Evolutionary conservation across 2,113 vertebrate genomes (phyloP), one percentile per base, ranked within the genome.

Genomic region (Octodon degus): DNA sequence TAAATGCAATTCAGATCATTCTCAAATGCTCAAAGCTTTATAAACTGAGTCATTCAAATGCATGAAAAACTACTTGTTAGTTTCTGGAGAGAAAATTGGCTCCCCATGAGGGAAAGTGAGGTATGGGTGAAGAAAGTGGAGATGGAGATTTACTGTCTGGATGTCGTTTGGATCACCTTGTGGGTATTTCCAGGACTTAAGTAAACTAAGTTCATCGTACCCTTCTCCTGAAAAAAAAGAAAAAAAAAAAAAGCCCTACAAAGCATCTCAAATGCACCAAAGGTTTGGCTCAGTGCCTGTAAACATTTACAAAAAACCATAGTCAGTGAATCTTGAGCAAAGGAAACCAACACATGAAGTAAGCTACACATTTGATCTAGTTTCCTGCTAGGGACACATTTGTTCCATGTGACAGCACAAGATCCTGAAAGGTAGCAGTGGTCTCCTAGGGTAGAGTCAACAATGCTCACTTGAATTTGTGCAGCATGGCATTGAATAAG

Each of bases 151-250:
- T 55, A 86, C 43, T 92, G 63, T 94, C 65, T 68, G 50, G 80
- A 63, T 40, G 50, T 60, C 55, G 27, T 76, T 85, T 50, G 58
- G 94, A 88, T 53, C 90, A 63, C 25, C 60, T 90, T 55, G 53
- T 65, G 43, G 34, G 43, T 90, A 83, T 92, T 94, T 97, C 91
- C 65, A 86, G 40, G 20, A 94, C 55, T 83, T 74, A 77, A 77
- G 34, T 55, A 47, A 95, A 40, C 32, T 81, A 87, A 85, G 65
- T 76, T 63, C 72, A 93, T 91, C 80, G 86, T 11, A 40, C 55
- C 17, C 14, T 81, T 5, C 72, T 96, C 40, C 74, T 87, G 30
- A 20, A 47, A 79, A 34, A 86, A 94, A 92, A 63, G 55, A 37
- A 30, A 24, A 16, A 79, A 34, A 89, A 94, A 93, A 63, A 60